Base-by-base conservation (phyloP, 2,113 vertebrate species). In the Periophthalmus modestus region DNA sequence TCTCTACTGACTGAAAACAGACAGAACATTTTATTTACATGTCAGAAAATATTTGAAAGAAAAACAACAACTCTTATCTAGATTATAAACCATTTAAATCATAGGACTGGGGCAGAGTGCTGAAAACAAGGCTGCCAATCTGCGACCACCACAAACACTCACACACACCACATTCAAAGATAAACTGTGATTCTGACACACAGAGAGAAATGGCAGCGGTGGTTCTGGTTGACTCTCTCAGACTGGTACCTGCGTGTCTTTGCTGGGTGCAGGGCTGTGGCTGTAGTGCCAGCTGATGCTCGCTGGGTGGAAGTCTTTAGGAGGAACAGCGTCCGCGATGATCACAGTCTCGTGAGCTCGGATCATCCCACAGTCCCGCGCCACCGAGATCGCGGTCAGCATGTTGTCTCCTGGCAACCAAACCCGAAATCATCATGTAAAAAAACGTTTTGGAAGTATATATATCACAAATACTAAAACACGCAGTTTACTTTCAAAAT, bases 311-410 rank as follows among this genome's bases (percentile, higher is more conserved):
- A 94, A 94, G 74, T 98, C 96, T 91, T 94, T 97, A 11, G 97
- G 96, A 84, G 95, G 95, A 76, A 93, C 90, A 69, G 96, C 97
- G 72, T 98, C 98, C 7, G 95, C 98, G 86, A 98, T 94, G 79
- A 98, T 98, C 80, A 99, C 95, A 83, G 91, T 94, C 86, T 98
- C 96, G 48, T 95, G 94, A 75, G 95, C 92, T 78, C 91, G 93
- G 87, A 99, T 94, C 98, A 99, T 98, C 67, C 96, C 95, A 81
- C 96, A 98, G 89, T 98, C 96, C 89, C 96, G 94, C 67, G 98
- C 97, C 89, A 99, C 98, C 0, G 98, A 98, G 85, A 98, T 94
- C 39, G 96, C 97, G 1, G 98, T 99, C 90, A 98, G 85, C 95
- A 99, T 96, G 87, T 98, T 98, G 89, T 99, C 98, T 24, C 98